Conservation (phyloP, 2,113 vertebrate genomes). For the Cottus gobio region DNA sequence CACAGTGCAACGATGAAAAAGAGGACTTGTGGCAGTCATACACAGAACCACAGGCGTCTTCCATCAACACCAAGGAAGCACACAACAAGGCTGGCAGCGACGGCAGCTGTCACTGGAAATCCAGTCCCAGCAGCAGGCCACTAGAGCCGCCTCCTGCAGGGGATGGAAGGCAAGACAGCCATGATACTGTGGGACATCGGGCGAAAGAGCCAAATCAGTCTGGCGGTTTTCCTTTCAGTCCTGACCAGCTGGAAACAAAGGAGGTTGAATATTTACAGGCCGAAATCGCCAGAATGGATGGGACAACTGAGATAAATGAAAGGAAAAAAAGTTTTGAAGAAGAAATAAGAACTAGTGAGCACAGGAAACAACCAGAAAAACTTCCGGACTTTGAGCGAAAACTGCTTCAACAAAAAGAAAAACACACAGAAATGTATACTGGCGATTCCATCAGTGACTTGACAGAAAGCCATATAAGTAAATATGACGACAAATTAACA, state of each 20-base stretch:
- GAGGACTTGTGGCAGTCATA: conserved; percentile 29
- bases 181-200: conserved; percentile 15
- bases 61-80: neutral
- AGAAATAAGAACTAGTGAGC: conserved; percentile 8
- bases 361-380: neutral
- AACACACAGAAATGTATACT: neutral
- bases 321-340: conserved; percentile 6
- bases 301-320: conserved; percentile 7
- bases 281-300: neutral
- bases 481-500: neutral
- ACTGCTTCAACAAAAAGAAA: neutral
- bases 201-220: conserved; percentile 34
- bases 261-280: conserved; percentile 9
- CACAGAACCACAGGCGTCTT: conserved; percentile 31
- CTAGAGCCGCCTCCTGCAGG: conserved; percentile 37
- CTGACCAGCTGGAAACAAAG: conserved; percentile 11
- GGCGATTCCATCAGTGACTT: neutral
- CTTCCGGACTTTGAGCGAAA: neutral
- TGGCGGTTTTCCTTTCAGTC: conserved; percentile 22
- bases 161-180: conserved; percentile 41
- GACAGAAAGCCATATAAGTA: neutral
- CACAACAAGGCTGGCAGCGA: conserved; percentile 19
- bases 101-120: conserved; percentile 49
- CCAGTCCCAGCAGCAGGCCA: conserved; percentile 28
- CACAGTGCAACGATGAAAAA: conserved; percentile 38